Evolutionary conservation across 2,113 vertebrate genomes (phyloP).

Genomic region (Mesitornis unicolor): DNA sequence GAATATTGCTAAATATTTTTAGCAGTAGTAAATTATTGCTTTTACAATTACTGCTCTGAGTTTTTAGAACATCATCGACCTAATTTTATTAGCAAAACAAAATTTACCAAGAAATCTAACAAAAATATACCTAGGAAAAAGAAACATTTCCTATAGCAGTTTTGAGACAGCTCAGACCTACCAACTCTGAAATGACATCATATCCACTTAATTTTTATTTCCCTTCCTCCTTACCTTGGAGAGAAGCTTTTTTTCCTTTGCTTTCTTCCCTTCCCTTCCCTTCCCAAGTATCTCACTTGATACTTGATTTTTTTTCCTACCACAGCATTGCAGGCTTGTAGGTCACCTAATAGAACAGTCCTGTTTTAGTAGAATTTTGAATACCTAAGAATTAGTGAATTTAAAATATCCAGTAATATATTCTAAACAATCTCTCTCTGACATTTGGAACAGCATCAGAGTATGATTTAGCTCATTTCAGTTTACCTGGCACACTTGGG

Average conservation of each 20-base stretch:
- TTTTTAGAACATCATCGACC: not conserved
- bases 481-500: not conserved
- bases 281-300: not conserved
- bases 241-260: not conserved
- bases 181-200: not conserved
- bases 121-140: not conserved
- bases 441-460: not conserved
- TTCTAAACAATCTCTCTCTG: not conserved
- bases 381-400: not conserved
- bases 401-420: not conserved
- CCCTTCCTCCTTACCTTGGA: not conserved
- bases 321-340: not conserved
- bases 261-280: not conserved
- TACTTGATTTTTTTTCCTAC: not conserved
- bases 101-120: not conserved
- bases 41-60: constrained; percentile 37
- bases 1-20: constrained; percentile 70
- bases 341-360: not conserved
- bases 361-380: not conserved
- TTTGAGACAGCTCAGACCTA: not conserved
- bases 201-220: not conserved
- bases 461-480: not conserved
- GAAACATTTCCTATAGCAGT: not conserved
- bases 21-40: constrained; percentile 72
- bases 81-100: constrained; percentile 10